phyloP scores from a whole-genome alignment of 2,113 vertebrate genomes.

The Saguinus midas region DNA sequence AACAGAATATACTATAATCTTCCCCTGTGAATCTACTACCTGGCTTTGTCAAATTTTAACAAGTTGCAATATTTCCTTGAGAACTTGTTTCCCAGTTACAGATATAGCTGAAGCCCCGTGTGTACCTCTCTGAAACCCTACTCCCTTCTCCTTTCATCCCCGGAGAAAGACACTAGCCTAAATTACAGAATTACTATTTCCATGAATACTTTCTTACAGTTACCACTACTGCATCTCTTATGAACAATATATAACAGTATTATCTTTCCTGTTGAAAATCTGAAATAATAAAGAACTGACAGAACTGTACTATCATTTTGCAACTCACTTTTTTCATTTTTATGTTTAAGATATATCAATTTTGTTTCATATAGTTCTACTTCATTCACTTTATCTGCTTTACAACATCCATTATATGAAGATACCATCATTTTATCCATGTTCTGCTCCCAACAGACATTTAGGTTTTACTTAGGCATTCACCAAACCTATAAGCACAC shows the following conservation, averaged over 20 bases:
- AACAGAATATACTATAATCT: not conserved
- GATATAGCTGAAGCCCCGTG: not conserved
- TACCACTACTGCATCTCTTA: not conserved
- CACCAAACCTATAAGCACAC: not conserved
- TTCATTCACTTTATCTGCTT: not conserved
- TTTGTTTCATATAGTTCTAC: not conserved
- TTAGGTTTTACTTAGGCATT: conserved; percentile 9
- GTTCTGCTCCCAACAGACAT: not conserved
- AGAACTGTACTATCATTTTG: not conserved
- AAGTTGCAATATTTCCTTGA: not conserved
- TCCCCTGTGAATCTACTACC: not conserved
- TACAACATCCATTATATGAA: not conserved
- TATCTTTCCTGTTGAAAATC: not conserved
- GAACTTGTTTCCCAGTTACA: not conserved
- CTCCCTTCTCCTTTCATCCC: not conserved
- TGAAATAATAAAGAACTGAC: not conserved
- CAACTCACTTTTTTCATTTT: conserved; percentile 15
- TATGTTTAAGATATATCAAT: not conserved
- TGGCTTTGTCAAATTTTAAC: not conserved
- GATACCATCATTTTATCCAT: not conserved
- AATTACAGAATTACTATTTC: not conserved
- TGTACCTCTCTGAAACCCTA: not conserved
- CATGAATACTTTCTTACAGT: not conserved
- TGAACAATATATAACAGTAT: not conserved
- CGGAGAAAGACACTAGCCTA: not conserved